A percentile compares a stretch with the other conserved stretches of the same genome.
Conservation (phyloP, 2,797 vertebrate genomes). For the Lepus townsendii region DNA sequence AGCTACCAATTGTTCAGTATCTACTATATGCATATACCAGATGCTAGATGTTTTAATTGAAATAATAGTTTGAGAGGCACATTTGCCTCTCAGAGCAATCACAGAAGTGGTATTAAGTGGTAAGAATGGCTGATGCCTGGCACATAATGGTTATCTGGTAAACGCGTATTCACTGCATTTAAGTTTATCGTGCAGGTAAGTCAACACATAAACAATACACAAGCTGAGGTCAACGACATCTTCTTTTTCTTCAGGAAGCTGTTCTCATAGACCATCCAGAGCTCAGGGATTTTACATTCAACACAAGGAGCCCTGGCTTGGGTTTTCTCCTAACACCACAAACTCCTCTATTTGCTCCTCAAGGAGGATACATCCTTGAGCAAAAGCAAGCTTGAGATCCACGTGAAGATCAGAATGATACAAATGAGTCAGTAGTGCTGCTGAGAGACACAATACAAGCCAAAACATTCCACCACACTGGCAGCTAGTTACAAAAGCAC, state of each 20-base stretch:
- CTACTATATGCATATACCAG: neutral
- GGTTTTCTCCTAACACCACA: neutral
- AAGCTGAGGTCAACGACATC: neutral
- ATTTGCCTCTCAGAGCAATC: neutral
- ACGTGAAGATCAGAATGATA: neutral
- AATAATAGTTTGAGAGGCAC: neutral
- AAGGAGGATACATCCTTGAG: neutral
- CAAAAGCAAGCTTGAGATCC: neutral
- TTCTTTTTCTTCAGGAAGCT: neutral
- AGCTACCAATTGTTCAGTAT: neutral
- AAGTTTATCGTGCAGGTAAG: neutral
- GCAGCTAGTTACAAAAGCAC: neutral
- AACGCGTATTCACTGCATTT: neutral
- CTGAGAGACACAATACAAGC: neutral
- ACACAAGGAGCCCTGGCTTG: neutral
- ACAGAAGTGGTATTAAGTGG: neutral
- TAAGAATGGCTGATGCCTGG: neutral
- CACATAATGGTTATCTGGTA: neutral
- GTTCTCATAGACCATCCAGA: neutral
- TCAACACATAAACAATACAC: neutral
- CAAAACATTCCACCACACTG: neutral
- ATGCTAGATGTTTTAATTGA: slow-evolving; percentile 10
- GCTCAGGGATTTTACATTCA: neutral
- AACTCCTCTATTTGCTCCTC: neutral
- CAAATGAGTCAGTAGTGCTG: neutral